Base-by-base conservation (phyloP, 2,113 vertebrate species). In the Oenanthe melanoleuca region DNA sequence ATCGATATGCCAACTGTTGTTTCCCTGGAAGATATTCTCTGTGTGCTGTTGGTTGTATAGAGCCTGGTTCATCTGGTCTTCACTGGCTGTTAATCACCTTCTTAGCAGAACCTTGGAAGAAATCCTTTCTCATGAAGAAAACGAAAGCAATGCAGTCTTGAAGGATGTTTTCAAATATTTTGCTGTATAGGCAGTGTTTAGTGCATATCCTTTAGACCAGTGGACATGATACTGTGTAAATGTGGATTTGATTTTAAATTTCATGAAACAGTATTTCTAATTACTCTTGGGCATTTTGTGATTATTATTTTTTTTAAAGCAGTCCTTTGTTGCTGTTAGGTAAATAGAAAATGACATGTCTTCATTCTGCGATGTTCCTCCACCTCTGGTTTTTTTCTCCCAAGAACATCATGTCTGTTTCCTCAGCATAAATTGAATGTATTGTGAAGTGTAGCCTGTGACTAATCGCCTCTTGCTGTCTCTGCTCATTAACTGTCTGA, bases 391-490 rank as follows among this genome's bases (percentile, higher is more conserved):
- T 65, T 49, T 53, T 26, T n/a, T 31, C 29, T 66, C 37, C 52
- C 28, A 70, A 93, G 88, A 92, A 87, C 12, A 89, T 92, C 78
- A 42, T 26, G 83, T 63, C 57, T 91, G 44, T 95, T 92, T 95
- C 50, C 53, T 80, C 21, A 6, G 70, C 14, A 34, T 81, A 70
- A 86, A 89, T 29, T 53, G 93, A 77, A 93, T 93, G 61, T 50
- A 69, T 95, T 96, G 93, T 97, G 93, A 96, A 95, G 95, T 88
- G 77, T 42, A 80, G 83, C 80, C 86, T 90, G 86, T 96, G 95
- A 97, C 91, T 98, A 97, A 96, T 97, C 72, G 22, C 92, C 92
- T 92, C 94, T 95, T 69, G 86, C 95, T 97, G 95, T 97, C 95
- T 78, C 59, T 89, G 5, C 63, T 61, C 52, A 92, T 97, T 96